These are phyloP conservation scores for Corticium candelabrum DNA, from an alignment of 37 sponge, comb jelly and placozoan genomes.

Conservation along the genomic window DNA sequence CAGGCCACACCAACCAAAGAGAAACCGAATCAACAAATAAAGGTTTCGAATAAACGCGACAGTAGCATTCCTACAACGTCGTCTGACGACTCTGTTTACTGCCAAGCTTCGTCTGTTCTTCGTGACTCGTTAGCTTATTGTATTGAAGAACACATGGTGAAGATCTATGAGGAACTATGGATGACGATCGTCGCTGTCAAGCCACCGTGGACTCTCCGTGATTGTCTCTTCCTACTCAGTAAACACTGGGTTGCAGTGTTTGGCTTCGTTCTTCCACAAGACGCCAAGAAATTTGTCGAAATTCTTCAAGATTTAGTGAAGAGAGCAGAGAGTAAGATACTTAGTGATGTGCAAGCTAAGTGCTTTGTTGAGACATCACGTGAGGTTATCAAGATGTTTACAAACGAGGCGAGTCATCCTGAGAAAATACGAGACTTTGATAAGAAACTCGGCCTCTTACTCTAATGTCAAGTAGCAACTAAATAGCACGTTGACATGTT, in stretches of 20 bases:
- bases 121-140: slow-evolving; percentile 23
- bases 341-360: no score
- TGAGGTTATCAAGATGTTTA: no score
- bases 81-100: no score
- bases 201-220: slow-evolving; percentile 67
- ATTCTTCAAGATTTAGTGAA: no score
- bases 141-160: slow-evolving; percentile 36
- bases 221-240: background rate
- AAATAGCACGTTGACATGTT: no score
- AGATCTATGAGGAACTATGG: slow-evolving; percentile 43
- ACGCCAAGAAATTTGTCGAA: slow-evolving; percentile 6
- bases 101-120: background rate
- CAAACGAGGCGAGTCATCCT: no score
- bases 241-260: slow-evolving; percentile 78
- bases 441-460: no score
- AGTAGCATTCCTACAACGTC: background rate
- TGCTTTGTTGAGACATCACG: no score
- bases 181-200: slow-evolving; percentile 40
- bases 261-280: background rate
- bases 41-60: background rate
- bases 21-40: background rate
- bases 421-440: no score
- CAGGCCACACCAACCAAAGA: background rate
- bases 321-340: no score
- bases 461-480: no score